Percentiles rank a stretch among this genome's conserved stretches.
Conservation (phyloP, 2,888 invertebrate genomes). For the Sicus ferrugineus region DNA sequence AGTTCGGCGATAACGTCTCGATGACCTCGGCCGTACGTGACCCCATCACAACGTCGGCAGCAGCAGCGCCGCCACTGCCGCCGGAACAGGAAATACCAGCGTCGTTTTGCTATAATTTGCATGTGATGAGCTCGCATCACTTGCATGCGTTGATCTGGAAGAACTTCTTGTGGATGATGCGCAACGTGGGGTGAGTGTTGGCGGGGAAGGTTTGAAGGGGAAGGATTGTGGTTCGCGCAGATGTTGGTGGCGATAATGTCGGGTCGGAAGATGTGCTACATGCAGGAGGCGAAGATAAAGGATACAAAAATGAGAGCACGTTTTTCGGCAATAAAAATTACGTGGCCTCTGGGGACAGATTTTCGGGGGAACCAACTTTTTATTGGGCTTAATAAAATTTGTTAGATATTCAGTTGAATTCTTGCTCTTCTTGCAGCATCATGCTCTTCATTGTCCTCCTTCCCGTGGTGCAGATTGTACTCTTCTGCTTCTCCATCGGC, state of each 20-base stretch:
- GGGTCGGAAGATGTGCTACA: background rate
- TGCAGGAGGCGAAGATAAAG: background rate
- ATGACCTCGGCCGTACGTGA: constrained; percentile 76
- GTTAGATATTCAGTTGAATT: too few relatives aligned
- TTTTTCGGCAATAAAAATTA: too few relatives aligned
- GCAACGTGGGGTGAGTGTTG: constrained; percentile 77
- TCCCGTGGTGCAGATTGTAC: constrained; percentile 83
- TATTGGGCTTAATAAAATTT: too few relatives aligned
- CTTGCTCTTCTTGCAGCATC: constrained; percentile 67
- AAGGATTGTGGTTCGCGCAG: background rate
- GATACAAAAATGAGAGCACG: background rate
- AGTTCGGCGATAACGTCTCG: constrained; percentile 86
- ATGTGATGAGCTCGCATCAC: constrained; percentile 74
- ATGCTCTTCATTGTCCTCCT: constrained; percentile 86
- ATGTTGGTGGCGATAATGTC: background rate
- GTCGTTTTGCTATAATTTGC: constrained; percentile 69
- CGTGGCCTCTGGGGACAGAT: too few relatives aligned
- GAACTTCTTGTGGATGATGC: constrained; percentile 85
- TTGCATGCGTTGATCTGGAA: constrained; percentile 88
- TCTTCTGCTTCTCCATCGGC: constrained; percentile 91
- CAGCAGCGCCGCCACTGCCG: constrained; percentile 71
- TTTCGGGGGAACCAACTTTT: too few relatives aligned
- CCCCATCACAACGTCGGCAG: constrained; percentile 69
- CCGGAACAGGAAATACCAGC: constrained; percentile 72
- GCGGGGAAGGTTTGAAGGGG: background rate